These are phyloP conservation scores for Struthio camelus DNA, from an alignment of 2,113 vertebrate genomes.

Conservation along the genomic window DNA sequence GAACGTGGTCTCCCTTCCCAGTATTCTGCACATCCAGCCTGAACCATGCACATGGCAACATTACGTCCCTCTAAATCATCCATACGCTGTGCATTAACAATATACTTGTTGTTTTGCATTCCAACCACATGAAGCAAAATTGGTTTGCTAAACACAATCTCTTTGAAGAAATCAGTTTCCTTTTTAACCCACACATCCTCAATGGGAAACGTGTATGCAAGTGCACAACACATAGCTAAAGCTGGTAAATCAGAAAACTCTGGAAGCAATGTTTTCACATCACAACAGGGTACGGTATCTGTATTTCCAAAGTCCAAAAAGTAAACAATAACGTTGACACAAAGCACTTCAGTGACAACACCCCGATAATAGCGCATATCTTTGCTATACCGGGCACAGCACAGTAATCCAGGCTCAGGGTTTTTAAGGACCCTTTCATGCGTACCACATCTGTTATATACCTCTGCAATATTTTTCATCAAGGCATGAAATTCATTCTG, in stretches of 20 bases:
- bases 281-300: constrained; percentile 79
- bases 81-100: constrained; percentile 76
- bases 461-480: constrained; percentile 76
- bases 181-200: constrained; percentile 82
- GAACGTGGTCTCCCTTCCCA: constrained; percentile 56
- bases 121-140: constrained; percentile 77
- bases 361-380: constrained; percentile 87
- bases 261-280: constrained; percentile 84
- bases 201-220: constrained; percentile 77
- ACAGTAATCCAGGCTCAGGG: constrained; percentile 82
- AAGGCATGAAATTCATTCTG: constrained; percentile 82
- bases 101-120: constrained; percentile 72
- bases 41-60: constrained; percentile 73
- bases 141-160: constrained; percentile 74
- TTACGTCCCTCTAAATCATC: constrained; percentile 54
- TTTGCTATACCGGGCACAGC: constrained; percentile 86
- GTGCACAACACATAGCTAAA: constrained; percentile 85
- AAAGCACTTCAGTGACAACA: constrained; percentile 75
- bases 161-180: constrained; percentile 81
- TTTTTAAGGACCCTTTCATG: constrained; percentile 80
- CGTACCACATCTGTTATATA: constrained; percentile 73
- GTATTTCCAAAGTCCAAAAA: constrained; percentile 93
- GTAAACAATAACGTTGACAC: constrained; percentile 76
- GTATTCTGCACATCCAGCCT: constrained; percentile 77
- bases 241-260: constrained; percentile 78